Base-by-base conservation (phyloP, 2,888 invertebrate genomes). In the Cryptus viduatorius region DNA sequence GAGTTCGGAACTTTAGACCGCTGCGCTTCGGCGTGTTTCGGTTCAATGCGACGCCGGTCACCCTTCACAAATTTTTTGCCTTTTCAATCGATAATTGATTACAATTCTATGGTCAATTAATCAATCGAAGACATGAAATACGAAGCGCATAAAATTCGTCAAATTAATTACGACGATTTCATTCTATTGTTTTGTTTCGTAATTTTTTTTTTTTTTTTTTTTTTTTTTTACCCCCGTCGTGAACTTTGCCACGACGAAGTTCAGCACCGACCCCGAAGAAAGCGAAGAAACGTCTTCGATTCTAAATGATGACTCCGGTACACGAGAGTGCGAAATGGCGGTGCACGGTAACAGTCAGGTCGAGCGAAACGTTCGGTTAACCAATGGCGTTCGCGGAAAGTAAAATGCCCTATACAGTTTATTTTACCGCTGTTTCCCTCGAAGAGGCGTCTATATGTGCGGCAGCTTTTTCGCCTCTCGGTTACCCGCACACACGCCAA, bases 341-440 rank as follows among this genome's bases (percentile, higher is more conserved):
- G 48, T 73, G 78, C 67, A 37, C 67, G 71, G 82, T 79, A 84
- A 84, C 64, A 79, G 82, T 16, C 72, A 76, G 69, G 82, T 79
- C 80, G 75, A 84, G 78, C 75, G 86, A 85, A 86, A 86, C 78
- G 82, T 77, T 80, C 73, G 82, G 71, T 88, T 85, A 87, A 85
- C 91, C 91, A 92, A 92, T 91, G 86, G 84, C 87, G 89, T 86
- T 79, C 77, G 81, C 79, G 81, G 87, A 87, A 89, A 88, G 86
- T 89, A 90, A 92, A 92, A 91, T 90, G 90, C 87, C 88, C 92
- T 90, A 91, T 92, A 92, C 92, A 92, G 90, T 92, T 92, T 92
- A 93, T 92, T 92, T 90, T 89, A 88, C 88, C 89, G 83, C 86
- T 81, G 89, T 87, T 87, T 90, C 83, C 87, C 79, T 87, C 88